Evolutionary conservation across 1,140 invertebrate genomes (phyloP).

Genomic region (Eulimnadia texana): DNA sequence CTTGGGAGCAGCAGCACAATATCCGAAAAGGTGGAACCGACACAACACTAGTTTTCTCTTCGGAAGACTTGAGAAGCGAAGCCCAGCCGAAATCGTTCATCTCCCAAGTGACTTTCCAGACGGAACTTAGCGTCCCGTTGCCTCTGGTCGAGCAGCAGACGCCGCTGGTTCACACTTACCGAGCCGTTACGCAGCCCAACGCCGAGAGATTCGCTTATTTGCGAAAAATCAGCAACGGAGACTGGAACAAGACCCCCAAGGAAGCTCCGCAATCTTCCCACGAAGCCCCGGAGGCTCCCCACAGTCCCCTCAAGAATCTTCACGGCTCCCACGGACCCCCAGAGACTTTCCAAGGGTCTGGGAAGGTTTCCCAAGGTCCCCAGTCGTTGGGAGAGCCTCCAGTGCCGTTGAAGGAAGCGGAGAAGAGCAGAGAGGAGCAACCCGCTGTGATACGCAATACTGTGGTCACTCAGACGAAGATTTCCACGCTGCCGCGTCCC

Average conservation of each 20-base stretch:
- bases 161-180: constrained; percentile 16
- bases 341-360: too few species aligned
- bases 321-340: too few species aligned
- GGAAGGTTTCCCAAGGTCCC: too few species aligned
- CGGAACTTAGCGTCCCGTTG: constrained; percentile 13
- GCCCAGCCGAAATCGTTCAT: constrained; percentile 21
- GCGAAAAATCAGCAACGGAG: constrained; percentile 10
- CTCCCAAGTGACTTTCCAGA: constrained; percentile 7
- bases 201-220: constrained; percentile 11
- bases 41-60: constrained; percentile 29
- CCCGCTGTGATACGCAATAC: background rate
- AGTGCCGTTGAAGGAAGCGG: background rate
- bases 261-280: background rate
- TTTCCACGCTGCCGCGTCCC: constrained; percentile 21
- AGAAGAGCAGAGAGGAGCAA: background rate
- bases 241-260: background rate
- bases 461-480: background rate
- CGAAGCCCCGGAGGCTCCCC: background rate
- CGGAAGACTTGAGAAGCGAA: constrained; percentile 20
- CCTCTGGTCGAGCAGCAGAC: constrained; percentile 15
- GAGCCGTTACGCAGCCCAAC: constrained; percentile 9
- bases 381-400: background rate
- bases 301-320: constrained; percentile 6
- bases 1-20: constrained; percentile 27
- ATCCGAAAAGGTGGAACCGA: constrained; percentile 22